Base-by-base conservation (phyloP, 2,888 invertebrate species). In the Drosophila leonis region DNA sequence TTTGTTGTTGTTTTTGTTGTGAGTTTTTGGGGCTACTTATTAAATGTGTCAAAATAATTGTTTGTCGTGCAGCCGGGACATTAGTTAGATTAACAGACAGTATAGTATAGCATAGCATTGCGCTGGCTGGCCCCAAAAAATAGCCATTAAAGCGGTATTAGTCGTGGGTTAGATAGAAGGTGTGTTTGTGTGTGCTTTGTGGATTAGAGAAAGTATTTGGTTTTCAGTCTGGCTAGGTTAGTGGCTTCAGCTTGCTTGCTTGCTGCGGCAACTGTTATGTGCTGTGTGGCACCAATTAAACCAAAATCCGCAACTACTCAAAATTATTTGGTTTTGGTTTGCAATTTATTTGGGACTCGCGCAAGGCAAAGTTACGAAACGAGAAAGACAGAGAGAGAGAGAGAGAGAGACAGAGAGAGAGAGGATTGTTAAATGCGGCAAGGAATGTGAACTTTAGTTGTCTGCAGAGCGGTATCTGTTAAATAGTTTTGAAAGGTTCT, bases 41-140 rank as follows among this genome's bases (percentile, higher is more conserved):
- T 80, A 80, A 82, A 82, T 80, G 84, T 82, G 73, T 82, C 87
- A 76, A 88, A 88, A 86, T 88, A 86, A 74, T 83, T 86, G 74
- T 80, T 60, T 83, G 80, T 63, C 80, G 76, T 81, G 87, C 82
- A 83, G 80, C 66, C 65, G 65, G 83, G 70, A 80, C 78, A 80
- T 67, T 77, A 65, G 75, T 59, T 31, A 35, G 48, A 37, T n/a
- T 24, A 39, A 29, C 56, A 68, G 56, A 61, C 42, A 41, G 51
- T 24, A 39, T 31, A n/a, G 44, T 7, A 27, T 15, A 46, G 48
- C n/a, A 48, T 48, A 18, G 48, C 48, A 18, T 44, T 54, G 63
- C 67, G 56, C 62, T 63, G 56, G 27, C 68, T 51, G 44, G 49
- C 24, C 61, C 62, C 62, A 52, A 63, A 52, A 59, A 15, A 6